phyloP scores from a whole-genome alignment of 2,888 invertebrate species.

The Andrena hattorfiana region DNA sequence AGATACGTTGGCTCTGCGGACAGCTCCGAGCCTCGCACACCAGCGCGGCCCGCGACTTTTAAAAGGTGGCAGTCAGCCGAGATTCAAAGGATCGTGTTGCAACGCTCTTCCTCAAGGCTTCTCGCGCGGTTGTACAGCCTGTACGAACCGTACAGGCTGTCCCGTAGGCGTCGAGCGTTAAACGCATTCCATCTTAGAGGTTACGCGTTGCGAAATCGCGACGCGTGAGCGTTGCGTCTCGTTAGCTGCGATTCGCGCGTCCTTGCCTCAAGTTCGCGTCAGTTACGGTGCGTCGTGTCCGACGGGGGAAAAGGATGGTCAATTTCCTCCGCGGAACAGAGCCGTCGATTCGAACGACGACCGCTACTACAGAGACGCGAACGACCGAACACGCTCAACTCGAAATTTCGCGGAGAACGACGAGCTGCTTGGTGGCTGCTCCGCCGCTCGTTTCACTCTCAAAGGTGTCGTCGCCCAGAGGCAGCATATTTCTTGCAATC shows the following conservation, averaged over 20 bases:
- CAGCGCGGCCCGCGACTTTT: conserved; percentile 64
- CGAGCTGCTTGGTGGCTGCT: too few relatives aligned
- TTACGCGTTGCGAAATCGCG: conserved; percentile 81
- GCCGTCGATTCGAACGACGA: neutral
- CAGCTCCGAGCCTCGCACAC: conserved; percentile 6
- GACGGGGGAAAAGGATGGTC: conserved; percentile 34
- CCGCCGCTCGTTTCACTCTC: neutral
- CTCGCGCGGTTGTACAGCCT: conserved; percentile 80
- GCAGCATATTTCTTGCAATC: neutral
- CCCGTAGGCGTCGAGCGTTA: conserved; percentile 85
- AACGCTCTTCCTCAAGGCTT: conserved; percentile 84
- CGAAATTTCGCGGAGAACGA: neutral
- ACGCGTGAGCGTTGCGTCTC: conserved; percentile 77
- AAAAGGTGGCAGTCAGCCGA: conserved; percentile 82
- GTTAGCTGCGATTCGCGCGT: conserved; percentile 83
- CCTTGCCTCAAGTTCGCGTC: conserved; percentile 84
- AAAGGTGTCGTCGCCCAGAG: conserved; percentile 4
- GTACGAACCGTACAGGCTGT: conserved; percentile 80
- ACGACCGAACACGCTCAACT: neutral
- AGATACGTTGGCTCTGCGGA: conserved; percentile 25
- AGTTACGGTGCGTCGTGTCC: conserved; percentile 43
- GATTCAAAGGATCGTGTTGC: conserved; percentile 84
- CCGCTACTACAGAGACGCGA: neutral
- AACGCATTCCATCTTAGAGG: conserved; percentile 85
- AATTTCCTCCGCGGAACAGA: neutral